Evolutionary conservation across 2,797 vertebrate species (phyloP).

Genomic region (Oreochromis mossambicus): DNA sequence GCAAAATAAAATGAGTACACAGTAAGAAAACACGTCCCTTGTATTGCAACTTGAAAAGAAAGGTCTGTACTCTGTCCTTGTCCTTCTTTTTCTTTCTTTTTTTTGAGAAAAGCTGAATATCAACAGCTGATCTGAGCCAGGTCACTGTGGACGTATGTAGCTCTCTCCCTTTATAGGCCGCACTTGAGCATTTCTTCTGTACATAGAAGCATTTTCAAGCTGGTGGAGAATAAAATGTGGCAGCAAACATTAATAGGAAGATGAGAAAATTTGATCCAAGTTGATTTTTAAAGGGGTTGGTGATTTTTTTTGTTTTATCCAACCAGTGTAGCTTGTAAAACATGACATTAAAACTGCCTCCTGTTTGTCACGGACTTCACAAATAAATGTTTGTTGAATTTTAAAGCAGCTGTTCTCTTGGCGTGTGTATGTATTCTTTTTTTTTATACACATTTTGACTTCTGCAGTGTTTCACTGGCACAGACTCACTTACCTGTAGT

Average conservation of each 20-base stretch:
- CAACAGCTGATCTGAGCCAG: conserved; percentile 54
- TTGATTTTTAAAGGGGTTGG: conserved; percentile 44
- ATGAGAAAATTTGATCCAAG: conserved; percentile 10
- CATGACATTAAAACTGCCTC: conserved; percentile 60
- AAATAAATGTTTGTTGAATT: conserved; percentile 77
- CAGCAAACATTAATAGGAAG: conserved; percentile 5
- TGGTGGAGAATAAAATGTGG: background rate
- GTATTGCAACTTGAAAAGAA: conserved; percentile 55
- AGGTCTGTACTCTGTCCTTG: conserved; percentile 62
- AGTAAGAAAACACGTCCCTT: conserved; percentile 9
- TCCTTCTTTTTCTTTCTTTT: conserved; percentile 31
- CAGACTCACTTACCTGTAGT: background rate
- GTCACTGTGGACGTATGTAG: conserved; percentile 71
- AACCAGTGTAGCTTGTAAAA: conserved; percentile 64
- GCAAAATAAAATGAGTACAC: conserved; percentile 27
- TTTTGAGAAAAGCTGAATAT: conserved; percentile 75
- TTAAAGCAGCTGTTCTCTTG: background rate
- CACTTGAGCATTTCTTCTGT: conserved; percentile 67
- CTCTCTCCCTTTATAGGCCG: conserved; percentile 55
- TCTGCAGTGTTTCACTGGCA: background rate
- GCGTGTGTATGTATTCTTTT: background rate
- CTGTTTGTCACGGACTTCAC: conserved; percentile 75
- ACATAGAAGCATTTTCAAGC: conserved; percentile 65
- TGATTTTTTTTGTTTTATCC: conserved; percentile 9
- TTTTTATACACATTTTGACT: background rate